A percentile compares a stretch with the other conserved stretches of the same genome.
Conservation (phyloP, 2,113 vertebrate species). For the Benitochromis conjunctus region DNA sequence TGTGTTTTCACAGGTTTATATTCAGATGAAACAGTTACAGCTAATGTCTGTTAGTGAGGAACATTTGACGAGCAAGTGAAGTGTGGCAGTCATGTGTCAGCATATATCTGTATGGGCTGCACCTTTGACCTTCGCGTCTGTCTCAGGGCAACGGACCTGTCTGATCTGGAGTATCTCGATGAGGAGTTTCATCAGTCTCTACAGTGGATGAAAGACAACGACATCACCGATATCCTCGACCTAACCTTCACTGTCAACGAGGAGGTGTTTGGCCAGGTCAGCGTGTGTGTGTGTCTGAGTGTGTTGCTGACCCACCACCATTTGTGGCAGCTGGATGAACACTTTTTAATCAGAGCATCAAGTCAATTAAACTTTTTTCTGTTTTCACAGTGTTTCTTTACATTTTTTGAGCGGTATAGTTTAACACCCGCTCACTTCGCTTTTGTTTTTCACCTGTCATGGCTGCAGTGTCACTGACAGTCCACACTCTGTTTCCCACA, state of each 20-base stretch:
- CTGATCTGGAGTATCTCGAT: conserved; percentile 94
- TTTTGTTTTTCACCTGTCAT: background rate
- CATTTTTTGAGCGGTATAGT: background rate
- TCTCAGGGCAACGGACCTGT: conserved; percentile 88
- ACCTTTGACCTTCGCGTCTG: background rate
- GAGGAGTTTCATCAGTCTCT: conserved; percentile 98
- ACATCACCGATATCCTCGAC: conserved; percentile 96
- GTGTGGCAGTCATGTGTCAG: background rate
- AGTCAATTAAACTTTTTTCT: background rate
- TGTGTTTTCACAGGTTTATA: background rate
- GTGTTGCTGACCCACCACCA: background rate
- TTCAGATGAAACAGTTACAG: background rate
- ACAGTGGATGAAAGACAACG: conserved; percentile 99
- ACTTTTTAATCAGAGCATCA: background rate
- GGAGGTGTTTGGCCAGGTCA: conserved; percentile 97
- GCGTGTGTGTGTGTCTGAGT: background rate
- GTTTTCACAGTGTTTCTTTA: too few relatives aligned
- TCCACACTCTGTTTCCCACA: fast-evolving
- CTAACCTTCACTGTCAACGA: conserved; percentile 98
- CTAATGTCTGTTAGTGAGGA: background rate
- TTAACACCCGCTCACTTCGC: background rate
- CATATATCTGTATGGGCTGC: background rate
- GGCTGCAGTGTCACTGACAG: background rate
- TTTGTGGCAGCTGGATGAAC: background rate
- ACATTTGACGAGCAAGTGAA: background rate